A percentile compares a stretch with the other conserved stretches of the same genome.
Evolutionary conservation across 2,113 vertebrate genomes (phyloP).

Genomic region (Nothocercus nigrocapillus): DNA sequence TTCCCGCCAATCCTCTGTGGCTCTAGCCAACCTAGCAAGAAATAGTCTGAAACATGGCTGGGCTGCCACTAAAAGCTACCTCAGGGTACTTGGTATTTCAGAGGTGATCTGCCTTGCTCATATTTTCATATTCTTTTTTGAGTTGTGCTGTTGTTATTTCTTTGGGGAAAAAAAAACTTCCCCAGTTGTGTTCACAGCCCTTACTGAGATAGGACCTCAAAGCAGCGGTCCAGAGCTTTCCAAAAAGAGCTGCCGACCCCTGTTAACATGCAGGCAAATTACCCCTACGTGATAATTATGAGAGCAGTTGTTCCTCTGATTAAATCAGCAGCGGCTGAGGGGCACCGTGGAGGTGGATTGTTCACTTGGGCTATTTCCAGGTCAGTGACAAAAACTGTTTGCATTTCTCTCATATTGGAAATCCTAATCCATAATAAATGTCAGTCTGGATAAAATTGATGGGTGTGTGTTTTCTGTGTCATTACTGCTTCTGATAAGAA

Average conservation of each 20-base stretch:
- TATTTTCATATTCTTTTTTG: neutral
- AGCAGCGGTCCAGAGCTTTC: neutral
- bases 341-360: neutral
- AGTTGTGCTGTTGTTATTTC: neutral
- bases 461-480: slow-evolving; percentile 6
- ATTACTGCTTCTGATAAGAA: neutral
- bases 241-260: neutral
- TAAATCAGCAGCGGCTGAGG: neutral
- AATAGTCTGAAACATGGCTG: neutral
- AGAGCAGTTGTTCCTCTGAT: neutral
- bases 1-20: neutral
- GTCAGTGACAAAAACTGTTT: slow-evolving; percentile 5
- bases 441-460: neutral
- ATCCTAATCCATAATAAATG: slow-evolving; percentile 21
- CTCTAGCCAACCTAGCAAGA: neutral
- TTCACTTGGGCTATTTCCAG: neutral
- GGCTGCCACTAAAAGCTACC: neutral
- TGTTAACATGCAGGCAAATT: neutral
- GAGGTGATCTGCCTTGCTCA: neutral
- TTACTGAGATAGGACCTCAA: neutral
- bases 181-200: neutral
- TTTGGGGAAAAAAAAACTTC: neutral
- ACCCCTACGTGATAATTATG: neutral
- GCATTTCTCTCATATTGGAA: slow-evolving; percentile 30
- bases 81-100: neutral